Conservation (phyloP, 2,797 vertebrate genomes). For the Phalloptychus januarius region DNA sequence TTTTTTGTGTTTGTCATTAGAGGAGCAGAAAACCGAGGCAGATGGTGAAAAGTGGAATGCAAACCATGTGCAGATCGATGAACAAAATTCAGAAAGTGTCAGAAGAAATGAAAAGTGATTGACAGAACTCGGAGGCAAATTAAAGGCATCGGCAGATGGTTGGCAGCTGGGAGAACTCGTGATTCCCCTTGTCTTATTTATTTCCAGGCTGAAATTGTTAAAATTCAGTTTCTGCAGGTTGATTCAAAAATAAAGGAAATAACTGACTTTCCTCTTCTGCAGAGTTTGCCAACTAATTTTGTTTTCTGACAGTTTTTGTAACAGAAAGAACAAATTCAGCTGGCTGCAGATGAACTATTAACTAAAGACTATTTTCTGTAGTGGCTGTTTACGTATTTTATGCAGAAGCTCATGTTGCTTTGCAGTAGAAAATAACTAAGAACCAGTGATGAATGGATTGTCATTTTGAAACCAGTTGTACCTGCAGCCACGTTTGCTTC, state of each 20-base stretch:
- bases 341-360: background rate
- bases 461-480: background rate
- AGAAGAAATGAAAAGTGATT: constrained; percentile 22
- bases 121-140: constrained; percentile 34
- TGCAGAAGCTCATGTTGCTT: background rate
- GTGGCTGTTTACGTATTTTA: background rate
- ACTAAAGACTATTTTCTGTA: background rate
- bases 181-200: constrained; percentile 9
- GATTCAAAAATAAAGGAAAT: constrained; percentile 3
- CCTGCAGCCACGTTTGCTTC: background rate
- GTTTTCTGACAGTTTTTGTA: background rate
- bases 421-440: background rate
- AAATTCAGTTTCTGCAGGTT: constrained; percentile 17
- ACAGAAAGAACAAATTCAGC: background rate
- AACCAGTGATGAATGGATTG: background rate
- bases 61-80: constrained; percentile 29
- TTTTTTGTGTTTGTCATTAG: constrained; percentile 9
- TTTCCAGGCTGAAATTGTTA: constrained; percentile 4
- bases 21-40: constrained; percentile 20
- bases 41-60: constrained; percentile 32
- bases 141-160: constrained; percentile 52
- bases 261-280: background rate
- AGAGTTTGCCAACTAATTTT: background rate
- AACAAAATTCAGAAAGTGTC: constrained; percentile 14
- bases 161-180: constrained; percentile 37